A percentile compares a stretch with the other conserved stretches of the same genome.
These are phyloP conservation scores for Xestia rhomboidea DNA, from an alignment of 2,888 invertebrate species.

Conservation along the genomic window DNA sequence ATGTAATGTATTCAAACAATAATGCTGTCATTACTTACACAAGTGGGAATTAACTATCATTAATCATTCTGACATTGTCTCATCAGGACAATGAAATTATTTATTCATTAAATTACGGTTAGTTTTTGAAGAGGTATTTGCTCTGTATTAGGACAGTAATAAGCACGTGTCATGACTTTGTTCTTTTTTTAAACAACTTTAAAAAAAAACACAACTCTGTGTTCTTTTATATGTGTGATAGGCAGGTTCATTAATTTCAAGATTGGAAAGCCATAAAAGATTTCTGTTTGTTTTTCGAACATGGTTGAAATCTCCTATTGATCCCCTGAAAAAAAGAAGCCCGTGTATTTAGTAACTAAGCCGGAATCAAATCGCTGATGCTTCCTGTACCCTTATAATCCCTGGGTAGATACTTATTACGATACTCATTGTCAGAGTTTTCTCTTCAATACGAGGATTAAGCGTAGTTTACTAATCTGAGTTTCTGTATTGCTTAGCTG, in stretches of 20 bases:
- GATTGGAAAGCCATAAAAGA: neutral
- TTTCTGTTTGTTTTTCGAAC: neutral
- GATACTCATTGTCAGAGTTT: conserved; percentile 17
- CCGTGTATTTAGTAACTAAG: neutral
- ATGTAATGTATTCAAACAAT: conserved; percentile 15
- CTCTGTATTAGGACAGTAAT: neutral
- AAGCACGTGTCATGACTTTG: neutral
- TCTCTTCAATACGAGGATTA: conserved; percentile 14
- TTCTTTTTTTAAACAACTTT: neutral
- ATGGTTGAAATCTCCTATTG: neutral
- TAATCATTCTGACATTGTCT: conserved; percentile 12
- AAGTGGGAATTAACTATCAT: conserved; percentile 14
- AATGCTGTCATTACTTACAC: neutral
- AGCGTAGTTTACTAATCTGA: neutral
- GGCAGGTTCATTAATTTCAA: too few species aligned
- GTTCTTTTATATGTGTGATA: too few species aligned
- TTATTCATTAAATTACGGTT: neutral
- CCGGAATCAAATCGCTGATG: neutral
- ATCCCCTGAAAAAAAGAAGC: neutral
- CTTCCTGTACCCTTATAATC: conserved; percentile 2
- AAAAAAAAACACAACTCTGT: neutral
- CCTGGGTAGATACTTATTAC: conserved; percentile 15
- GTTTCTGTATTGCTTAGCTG: neutral
- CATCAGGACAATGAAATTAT: neutral
- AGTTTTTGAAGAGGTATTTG: neutral